These are phyloP conservation scores for Phlogophora meticulosa DNA, from an alignment of 2,888 invertebrate genomes.

Conservation along the genomic window DNA sequence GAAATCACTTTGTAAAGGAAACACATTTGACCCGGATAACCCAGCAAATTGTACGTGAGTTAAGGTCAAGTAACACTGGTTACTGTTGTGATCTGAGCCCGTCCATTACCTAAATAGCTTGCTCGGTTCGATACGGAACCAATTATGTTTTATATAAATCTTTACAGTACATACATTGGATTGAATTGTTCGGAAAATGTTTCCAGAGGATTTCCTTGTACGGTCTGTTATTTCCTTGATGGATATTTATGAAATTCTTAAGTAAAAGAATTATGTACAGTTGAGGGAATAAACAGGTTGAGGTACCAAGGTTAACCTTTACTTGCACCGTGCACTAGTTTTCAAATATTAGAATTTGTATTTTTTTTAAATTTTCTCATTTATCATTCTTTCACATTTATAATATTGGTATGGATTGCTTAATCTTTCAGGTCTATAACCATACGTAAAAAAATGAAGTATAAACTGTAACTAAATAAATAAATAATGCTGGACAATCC, in stretches of 20 bases:
- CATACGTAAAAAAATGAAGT: too few relatives aligned
- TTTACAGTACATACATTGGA: constrained; percentile 50
- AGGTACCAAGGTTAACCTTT: background rate
- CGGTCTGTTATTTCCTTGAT: constrained; percentile 13
- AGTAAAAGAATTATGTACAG: background rate
- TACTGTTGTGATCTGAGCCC: constrained; percentile 72
- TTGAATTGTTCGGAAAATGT: constrained; percentile 49
- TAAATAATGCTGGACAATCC: too few relatives aligned
- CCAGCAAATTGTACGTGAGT: constrained; percentile 64
- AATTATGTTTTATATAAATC: constrained; percentile 81
- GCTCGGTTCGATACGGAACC: constrained; percentile 76
- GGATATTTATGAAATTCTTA: constrained; percentile 23
- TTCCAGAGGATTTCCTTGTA: constrained; percentile 12
- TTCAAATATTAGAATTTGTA: background rate
- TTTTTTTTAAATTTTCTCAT: too few relatives aligned
- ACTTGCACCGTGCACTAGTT: background rate
- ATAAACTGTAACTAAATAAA: too few relatives aligned
- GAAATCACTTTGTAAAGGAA: constrained; percentile 61
- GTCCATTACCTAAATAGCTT: constrained; percentile 81
- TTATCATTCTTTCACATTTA: too few relatives aligned
- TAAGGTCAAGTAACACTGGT: constrained; percentile 52
- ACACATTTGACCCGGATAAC: constrained; percentile 62
- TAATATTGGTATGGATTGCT: too few relatives aligned
- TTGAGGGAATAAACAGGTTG: background rate
- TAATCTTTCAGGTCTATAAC: too few relatives aligned